These are phyloP conservation scores for Chromobotia macracanthus DNA, from an alignment of 2,797 vertebrate species.

Conservation along the genomic window DNA sequence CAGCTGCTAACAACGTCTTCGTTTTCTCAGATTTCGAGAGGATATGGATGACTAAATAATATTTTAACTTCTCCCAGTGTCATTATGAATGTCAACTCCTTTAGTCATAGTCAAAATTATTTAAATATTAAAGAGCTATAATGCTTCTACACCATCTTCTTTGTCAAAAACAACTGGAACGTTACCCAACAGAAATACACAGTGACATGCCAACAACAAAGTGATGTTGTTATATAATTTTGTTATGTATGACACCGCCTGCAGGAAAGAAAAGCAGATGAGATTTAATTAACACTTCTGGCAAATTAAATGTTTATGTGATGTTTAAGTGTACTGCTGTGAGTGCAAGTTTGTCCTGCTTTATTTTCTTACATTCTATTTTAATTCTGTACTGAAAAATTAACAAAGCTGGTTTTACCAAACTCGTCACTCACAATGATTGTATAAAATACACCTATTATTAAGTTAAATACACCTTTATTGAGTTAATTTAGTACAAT, in stretches of 20 bases:
- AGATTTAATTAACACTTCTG: slow-evolving; percentile 12
- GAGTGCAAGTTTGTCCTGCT: not conserved
- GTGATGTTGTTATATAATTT: not conserved
- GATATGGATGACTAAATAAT: slow-evolving; percentile 27
- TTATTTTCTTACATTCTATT: not conserved
- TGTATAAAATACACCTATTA: not conserved
- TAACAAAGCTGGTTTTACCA: not conserved
- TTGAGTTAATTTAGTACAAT: no score
- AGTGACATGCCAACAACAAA: slow-evolving; percentile 11
- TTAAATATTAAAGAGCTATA: slow-evolving; percentile 25
- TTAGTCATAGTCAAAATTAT: slow-evolving; percentile 15
- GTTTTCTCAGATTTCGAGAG: slow-evolving; percentile 17
- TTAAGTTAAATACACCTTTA: no score
- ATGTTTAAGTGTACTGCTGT: slow-evolving; percentile 6
- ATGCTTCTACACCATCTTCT: not conserved
- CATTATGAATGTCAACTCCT: not conserved
- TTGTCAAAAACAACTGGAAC: slow-evolving; percentile 4
- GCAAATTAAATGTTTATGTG: slow-evolving; percentile 30
- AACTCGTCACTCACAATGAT: not conserved
- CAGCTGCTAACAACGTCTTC: slow-evolving; percentile 8
- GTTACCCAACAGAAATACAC: slow-evolving; percentile 13
- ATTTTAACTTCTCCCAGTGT: slow-evolving; percentile 7
- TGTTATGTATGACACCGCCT: not conserved
- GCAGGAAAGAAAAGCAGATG: slow-evolving; percentile 3
- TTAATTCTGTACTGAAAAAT: not conserved